A percentile compares a stretch with the other conserved stretches of the same genome.
These are phyloP conservation scores for Battus philenor DNA, from an alignment of 1,140 invertebrate species.

Conservation along the genomic window DNA sequence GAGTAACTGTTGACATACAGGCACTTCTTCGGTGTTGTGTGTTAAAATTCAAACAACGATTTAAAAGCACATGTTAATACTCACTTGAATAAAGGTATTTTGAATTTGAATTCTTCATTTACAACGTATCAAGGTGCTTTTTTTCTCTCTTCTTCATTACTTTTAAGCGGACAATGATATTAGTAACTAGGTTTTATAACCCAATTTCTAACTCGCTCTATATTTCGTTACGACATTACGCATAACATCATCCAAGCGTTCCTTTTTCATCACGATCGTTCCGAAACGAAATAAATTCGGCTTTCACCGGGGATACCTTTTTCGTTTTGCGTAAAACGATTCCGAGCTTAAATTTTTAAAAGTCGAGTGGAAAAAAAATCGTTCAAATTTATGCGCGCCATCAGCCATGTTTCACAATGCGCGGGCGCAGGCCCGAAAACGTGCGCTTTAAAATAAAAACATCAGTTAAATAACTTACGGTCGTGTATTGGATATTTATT, in stretches of 20 bases:
- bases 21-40: too few relatives aligned
- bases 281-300: constrained; percentile 26
- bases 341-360: constrained; percentile 39
- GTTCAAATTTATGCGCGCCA: constrained; percentile 53
- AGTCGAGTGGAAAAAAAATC: constrained; percentile 44
- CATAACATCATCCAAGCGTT: constrained; percentile 19
- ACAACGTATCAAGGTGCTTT: too few relatives aligned
- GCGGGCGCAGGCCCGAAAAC: constrained; percentile 39
- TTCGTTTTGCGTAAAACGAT: constrained; percentile 50
- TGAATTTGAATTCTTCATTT: too few relatives aligned
- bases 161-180: too few relatives aligned
- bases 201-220: too few relatives aligned
- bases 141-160: too few relatives aligned
- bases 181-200: too few relatives aligned
- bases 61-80: too few relatives aligned
- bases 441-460: constrained; percentile 56
- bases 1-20: too few relatives aligned
- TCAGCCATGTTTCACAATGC: constrained; percentile 49
- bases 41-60: too few relatives aligned
- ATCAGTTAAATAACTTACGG: constrained; percentile 50
- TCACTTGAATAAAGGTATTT: too few relatives aligned
- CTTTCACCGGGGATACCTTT: constrained; percentile 43
- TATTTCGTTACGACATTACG: background rate
- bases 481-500: constrained; percentile 46
- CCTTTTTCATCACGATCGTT: constrained; percentile 8